Evolutionary conservation across 2,888 invertebrate genomes (phyloP).

Genomic region (Dimorphilus gyrociliatus): DNA sequence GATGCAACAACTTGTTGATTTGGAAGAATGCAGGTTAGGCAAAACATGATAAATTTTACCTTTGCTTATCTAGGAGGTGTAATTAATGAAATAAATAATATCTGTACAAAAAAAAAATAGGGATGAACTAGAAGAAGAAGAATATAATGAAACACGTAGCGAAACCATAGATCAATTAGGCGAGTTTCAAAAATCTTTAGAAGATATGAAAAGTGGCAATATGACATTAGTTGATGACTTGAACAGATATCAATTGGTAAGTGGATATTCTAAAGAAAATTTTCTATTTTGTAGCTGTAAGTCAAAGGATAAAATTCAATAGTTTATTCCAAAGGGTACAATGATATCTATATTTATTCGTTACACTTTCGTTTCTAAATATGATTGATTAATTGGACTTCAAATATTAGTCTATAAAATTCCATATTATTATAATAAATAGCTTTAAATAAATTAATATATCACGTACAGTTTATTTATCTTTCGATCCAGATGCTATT

Average conservation of each 20-base stretch:
- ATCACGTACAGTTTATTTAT: too few species aligned
- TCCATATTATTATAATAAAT: too few species aligned
- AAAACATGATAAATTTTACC: too few species aligned
- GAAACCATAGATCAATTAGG: conserved; percentile 55
- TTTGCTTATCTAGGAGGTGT: background rate
- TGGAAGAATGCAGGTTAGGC: conserved; percentile 53
- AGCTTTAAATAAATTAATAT: too few species aligned
- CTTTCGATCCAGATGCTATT: too few species aligned
- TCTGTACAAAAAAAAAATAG: too few species aligned
- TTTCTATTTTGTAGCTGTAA: background rate
- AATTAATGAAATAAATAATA: too few species aligned
- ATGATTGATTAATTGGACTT: too few species aligned
- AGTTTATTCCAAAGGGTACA: too few species aligned
- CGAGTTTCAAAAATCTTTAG: conserved; percentile 49
- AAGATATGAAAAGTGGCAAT: conserved; percentile 50
- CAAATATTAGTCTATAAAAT: too few species aligned
- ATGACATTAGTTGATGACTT: conserved; percentile 50
- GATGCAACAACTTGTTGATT: conserved; percentile 51
- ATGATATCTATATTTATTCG: too few species aligned
- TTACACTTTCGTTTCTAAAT: too few species aligned
- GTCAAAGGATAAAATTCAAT: background rate
- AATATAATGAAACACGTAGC: conserved; percentile 51
- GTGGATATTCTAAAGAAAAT: conserved; percentile 9
- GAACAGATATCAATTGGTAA: conserved; percentile 50
- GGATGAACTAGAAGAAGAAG: conserved; percentile 47